phyloP scores from a whole-genome alignment of 2,888 invertebrate species.

The Byasa hedistus region DNA sequence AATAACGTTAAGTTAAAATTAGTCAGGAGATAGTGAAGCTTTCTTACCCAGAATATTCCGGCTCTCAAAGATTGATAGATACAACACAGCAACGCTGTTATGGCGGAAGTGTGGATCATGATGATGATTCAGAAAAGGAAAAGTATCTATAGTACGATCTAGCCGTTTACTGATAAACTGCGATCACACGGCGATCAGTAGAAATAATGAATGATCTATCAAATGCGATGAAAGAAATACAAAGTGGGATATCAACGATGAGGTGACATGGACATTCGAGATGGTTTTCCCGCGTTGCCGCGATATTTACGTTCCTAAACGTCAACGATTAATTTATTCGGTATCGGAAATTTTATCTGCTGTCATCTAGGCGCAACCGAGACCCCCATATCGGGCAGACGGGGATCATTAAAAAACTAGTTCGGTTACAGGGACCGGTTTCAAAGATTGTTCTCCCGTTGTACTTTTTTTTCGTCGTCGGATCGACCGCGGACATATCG shows the following conservation, averaged over 20 bases:
- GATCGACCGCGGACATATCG: conserved; percentile 30
- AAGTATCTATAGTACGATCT: too few species aligned
- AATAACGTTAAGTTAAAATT: too few species aligned
- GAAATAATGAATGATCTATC: too few species aligned
- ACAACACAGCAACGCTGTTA: too few species aligned
- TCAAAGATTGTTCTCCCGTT: conserved; percentile 33
- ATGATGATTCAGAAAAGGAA: too few species aligned
- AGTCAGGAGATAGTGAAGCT: too few species aligned
- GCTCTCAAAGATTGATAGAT: too few species aligned
- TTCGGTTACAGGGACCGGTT: conserved; percentile 46
- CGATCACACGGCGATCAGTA: too few species aligned
- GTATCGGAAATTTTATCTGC: conserved; percentile 56
- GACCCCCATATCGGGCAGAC: conserved; percentile 43
- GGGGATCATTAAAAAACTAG: conserved; percentile 67
- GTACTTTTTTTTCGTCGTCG: conserved; percentile 37
- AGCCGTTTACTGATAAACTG: too few species aligned
- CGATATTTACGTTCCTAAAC: conserved; percentile 32
- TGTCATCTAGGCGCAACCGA: conserved; percentile 62
- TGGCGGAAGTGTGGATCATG: too few species aligned
- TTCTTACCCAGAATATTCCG: too few species aligned
- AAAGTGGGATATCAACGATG: not conserved
- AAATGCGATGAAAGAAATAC: too few species aligned
- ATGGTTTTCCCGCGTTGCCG: conserved; percentile 23
- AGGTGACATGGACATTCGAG: conserved; percentile 21
- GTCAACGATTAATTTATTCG: conserved; percentile 42